Conservation (phyloP, 2,888 invertebrate species). For the Lottia gigantea region DNA sequence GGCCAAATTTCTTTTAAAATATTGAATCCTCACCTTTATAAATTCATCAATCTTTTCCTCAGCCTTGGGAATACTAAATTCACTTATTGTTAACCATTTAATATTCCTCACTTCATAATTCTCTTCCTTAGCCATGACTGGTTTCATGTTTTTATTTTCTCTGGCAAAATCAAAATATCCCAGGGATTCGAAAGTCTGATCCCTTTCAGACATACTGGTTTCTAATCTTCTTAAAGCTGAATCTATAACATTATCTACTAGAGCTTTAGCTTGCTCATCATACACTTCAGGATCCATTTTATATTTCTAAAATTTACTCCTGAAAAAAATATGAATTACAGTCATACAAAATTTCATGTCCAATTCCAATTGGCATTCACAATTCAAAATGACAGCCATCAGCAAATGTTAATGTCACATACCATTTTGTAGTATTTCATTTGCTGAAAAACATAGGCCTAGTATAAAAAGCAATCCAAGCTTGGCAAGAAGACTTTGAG, state of each 20-base stretch:
- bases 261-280: slow-evolving; percentile 52
- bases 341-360: too few species aligned
- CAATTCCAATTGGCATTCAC: too few species aligned
- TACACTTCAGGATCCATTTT: slow-evolving; percentile 34
- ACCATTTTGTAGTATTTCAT: too few species aligned
- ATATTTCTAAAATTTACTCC: too few species aligned
- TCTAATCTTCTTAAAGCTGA: slow-evolving; percentile 58
- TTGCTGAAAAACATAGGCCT: too few species aligned
- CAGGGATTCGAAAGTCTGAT: slow-evolving; percentile 58
- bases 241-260: slow-evolving; percentile 62
- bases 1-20: too few species aligned
- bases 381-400: too few species aligned
- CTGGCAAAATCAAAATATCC: slow-evolving; percentile 45
- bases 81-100: slow-evolving; percentile 63
- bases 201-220: slow-evolving; percentile 52
- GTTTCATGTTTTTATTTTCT: slow-evolving; percentile 30
- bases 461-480: too few species aligned
- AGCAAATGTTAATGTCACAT: too few species aligned
- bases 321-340: too few species aligned
- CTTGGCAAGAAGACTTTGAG: too few species aligned
- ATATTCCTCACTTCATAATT: slow-evolving; percentile 62
- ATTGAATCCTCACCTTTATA: slow-evolving; percentile 52
- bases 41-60: slow-evolving; percentile 65
- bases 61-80: slow-evolving; percentile 58
- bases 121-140: slow-evolving; percentile 46